Conservation (phyloP, 2,888 invertebrate species). For the Andrena trimmerana region DNA sequence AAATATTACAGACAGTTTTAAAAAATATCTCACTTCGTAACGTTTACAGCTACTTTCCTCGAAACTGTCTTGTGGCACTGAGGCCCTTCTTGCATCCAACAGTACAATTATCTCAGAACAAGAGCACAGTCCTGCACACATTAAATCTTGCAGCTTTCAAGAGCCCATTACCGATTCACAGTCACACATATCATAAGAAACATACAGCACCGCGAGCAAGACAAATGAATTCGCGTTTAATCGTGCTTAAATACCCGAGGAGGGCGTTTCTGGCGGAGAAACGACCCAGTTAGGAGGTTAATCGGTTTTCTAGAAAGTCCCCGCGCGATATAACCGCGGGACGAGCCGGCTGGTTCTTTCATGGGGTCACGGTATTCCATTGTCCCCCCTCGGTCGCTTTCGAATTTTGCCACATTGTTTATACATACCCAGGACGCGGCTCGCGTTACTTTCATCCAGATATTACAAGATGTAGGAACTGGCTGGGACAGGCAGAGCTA, state of each 20-base stretch:
- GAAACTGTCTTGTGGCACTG: too few species aligned
- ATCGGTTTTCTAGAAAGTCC: conserved; percentile 38
- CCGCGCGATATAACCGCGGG: background rate
- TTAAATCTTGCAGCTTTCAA: too few species aligned
- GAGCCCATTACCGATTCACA: too few species aligned
- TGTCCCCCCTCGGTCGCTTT: conserved; percentile 27
- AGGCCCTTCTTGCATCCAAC: too few species aligned
- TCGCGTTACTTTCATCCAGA: conserved; percentile 35
- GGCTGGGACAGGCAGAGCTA: conserved; percentile 32
- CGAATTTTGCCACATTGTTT: conserved; percentile 28
- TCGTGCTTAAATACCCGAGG: background rate
- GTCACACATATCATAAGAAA: too few species aligned
- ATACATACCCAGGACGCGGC: conserved; percentile 14
- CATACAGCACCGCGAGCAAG: background rate
- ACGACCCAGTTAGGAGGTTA: conserved; percentile 1
- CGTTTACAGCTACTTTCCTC: too few species aligned
- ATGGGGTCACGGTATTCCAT: conserved; percentile 13
- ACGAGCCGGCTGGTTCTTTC: conserved; percentile 9
- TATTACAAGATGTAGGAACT: conserved; percentile 8
- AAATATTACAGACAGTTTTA: too few species aligned
- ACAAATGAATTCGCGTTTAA: conserved; percentile 8
- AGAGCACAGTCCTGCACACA: too few species aligned
- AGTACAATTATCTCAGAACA: too few species aligned
- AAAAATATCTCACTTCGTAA: too few species aligned
- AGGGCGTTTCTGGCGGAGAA: background rate